Conservation (phyloP, 2,113 vertebrate species). For the Copsychus sechellarum region DNA sequence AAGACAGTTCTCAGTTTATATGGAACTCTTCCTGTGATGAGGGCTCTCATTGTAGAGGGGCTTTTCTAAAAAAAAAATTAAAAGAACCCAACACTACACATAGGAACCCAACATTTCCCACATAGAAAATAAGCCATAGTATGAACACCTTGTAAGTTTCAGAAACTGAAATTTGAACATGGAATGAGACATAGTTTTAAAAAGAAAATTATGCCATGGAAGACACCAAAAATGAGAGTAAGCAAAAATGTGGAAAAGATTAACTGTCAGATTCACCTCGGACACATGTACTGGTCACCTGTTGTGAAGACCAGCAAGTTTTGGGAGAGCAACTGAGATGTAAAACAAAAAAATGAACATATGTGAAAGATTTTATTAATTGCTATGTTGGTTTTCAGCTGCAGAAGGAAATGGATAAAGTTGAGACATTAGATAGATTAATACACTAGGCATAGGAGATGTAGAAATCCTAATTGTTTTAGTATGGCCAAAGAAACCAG, state of each 20-base stretch:
- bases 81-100: background rate
- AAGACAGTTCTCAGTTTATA: background rate
- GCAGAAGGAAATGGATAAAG: background rate
- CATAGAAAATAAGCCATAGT: background rate
- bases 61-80: background rate
- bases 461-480: background rate
- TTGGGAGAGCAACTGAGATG: background rate
- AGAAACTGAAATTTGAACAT: background rate
- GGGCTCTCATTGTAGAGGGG: background rate
- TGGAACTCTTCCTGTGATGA: background rate
- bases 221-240: background rate
- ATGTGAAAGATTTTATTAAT: background rate
- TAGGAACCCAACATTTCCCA: background rate
- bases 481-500: background rate
- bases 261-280: background rate
- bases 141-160: background rate
- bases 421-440: background rate
- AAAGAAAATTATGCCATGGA: background rate
- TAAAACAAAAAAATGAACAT: background rate
- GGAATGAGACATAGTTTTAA: background rate
- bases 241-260: background rate
- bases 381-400: background rate
- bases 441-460: background rate
- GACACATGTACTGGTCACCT: background rate
- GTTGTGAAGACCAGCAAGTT: background rate